phyloP scores from a whole-genome alignment of 2,113 vertebrate species.

The Heterochromis multidens region DNA sequence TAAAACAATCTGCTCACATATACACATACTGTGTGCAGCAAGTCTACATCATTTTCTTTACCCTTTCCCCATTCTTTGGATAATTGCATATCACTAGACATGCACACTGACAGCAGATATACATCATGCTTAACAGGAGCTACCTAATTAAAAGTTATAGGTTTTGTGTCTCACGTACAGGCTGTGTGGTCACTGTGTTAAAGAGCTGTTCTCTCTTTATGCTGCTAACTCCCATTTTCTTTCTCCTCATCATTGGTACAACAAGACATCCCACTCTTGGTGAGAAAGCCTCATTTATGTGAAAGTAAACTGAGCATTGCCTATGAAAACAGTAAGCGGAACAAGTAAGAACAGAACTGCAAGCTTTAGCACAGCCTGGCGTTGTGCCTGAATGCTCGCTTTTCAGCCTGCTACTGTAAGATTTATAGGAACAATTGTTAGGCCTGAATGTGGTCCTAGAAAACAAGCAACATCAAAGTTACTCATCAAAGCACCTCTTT shows the following conservation, averaged over 20 bases:
- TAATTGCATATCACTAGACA: conserved; percentile 8
- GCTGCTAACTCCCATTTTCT: neutral
- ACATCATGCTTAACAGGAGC: neutral
- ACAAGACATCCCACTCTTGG: neutral
- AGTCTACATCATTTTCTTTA: neutral
- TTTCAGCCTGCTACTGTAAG: conserved; percentile 10
- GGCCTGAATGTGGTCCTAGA: conserved; percentile 28
- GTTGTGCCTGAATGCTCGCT: neutral
- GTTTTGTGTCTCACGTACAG: neutral
- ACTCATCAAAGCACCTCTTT: conserved; percentile 59
- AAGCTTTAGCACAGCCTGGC: neutral
- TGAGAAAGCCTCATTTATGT: conserved; percentile 39
- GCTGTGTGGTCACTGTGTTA: neutral
- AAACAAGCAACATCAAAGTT: conserved; percentile 66
- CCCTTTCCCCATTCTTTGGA: neutral
- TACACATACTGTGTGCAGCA: neutral
- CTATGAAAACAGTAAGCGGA: conserved; percentile 27
- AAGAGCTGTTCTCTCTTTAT: conserved; percentile 4
- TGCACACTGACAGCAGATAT: neutral
- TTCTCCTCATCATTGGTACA: neutral
- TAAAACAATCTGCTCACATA: neutral
- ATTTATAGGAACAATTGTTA: conserved; percentile 20
- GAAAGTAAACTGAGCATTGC: conserved; percentile 31
- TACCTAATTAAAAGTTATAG: conserved; percentile 33
- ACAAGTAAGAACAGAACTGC: conserved; percentile 8